A percentile compares a stretch with the other conserved stretches of the same genome.
These are phyloP conservation scores for Datnioides undecimradiatus DNA, from an alignment of 2,113 vertebrate genomes.

Conservation along the genomic window DNA sequence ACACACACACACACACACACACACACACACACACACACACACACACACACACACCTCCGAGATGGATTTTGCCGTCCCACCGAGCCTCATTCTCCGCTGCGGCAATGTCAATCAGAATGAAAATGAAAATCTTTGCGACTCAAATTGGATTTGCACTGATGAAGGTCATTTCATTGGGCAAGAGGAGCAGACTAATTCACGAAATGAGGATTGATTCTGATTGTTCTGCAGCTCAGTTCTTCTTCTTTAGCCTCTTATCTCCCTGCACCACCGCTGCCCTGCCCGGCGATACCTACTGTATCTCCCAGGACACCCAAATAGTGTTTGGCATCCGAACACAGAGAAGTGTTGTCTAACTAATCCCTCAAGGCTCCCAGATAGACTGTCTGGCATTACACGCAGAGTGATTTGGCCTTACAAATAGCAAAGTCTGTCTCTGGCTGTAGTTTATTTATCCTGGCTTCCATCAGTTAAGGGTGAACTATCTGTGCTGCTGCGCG, in stretches of 20 bases:
- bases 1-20: conserved; percentile 21
- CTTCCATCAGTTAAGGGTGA: conserved; percentile 24
- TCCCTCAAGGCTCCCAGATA: conserved; percentile 15
- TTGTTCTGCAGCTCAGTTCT: conserved; percentile 53
- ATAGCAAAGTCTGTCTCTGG: conserved; percentile 7
- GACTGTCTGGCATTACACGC: conserved; percentile 39
- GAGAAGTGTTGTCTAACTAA: conserved; percentile 9
- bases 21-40: conserved; percentile 19
- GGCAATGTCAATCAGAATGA: conserved; percentile 68
- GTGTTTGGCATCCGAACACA: conserved; percentile 22
- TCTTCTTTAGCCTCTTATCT: conserved; percentile 55
- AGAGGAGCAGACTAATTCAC: conserved; percentile 63
- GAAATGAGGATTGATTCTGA: conserved; percentile 69
- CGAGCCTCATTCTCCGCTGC: conserved; percentile 32
- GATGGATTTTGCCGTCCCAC: conserved; percentile 39
- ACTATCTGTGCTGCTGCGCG: background rate
- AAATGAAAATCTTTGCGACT: conserved; percentile 74
- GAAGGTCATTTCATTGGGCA: conserved; percentile 68
- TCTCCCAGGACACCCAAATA: conserved; percentile 25
- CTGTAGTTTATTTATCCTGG: conserved; percentile 24
- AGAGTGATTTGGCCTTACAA: conserved; percentile 27
- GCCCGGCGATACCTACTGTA: conserved; percentile 42
- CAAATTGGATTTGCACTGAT: conserved; percentile 75
- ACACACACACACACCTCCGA: conserved; percentile 21
- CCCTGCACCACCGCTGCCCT: background rate